Evolutionary conservation across 2,113 vertebrate species (phyloP).

Genomic region (Dasyprocta punctata): DNA sequence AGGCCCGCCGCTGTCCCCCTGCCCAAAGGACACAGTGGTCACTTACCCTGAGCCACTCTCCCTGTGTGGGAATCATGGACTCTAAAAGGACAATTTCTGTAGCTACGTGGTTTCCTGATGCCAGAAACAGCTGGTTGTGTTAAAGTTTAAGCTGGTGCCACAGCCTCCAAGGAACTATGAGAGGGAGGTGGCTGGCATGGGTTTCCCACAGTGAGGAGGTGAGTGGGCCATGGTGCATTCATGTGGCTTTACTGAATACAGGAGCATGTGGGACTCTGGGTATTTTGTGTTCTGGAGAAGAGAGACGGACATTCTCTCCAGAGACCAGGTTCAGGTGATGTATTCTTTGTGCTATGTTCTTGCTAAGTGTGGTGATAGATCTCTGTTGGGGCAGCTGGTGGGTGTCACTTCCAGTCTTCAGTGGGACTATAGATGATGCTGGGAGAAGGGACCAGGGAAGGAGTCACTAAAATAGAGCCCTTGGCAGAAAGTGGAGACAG

Average conservation of each 20-base stretch:
- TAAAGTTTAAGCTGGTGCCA: not conserved
- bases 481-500: too few relatives aligned
- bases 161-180: not conserved
- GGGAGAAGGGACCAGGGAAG: not conserved
- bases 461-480: not conserved
- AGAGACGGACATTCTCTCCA: not conserved
- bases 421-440: not conserved
- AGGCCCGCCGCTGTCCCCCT: slow-evolving; percentile 90
- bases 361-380: not conserved
- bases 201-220: not conserved
- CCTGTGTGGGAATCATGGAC: not conserved
- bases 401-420: not conserved
- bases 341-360: not conserved
- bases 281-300: not conserved
- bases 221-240: too few relatives aligned
- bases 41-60: slow-evolving; percentile 4
- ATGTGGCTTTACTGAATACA: not conserved
- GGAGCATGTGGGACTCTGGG: not conserved
- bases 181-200: fast-evolving
- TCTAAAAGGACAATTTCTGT: not conserved
- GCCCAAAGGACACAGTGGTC: slow-evolving; percentile 61
- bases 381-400: not conserved
- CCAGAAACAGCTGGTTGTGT: not conserved
- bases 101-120: not conserved
- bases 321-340: not conserved